phyloP scores from a whole-genome alignment of 2,888 invertebrate species.

The Neelides folsomi region DNA sequence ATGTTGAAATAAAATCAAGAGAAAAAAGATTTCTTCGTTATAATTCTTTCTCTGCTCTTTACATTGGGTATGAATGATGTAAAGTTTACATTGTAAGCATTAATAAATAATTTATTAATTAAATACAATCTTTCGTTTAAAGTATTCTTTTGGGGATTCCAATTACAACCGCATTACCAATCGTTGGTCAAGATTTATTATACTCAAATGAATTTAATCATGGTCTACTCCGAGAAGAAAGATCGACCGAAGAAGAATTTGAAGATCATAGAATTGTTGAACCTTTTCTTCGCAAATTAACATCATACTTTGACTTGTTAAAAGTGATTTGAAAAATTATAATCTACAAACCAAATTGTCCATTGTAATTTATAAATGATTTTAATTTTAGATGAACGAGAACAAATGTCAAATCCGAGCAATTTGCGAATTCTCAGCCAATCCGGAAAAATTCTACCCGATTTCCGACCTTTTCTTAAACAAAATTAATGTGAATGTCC shows the following conservation, averaged over 20 bases:
- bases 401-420: conserved; percentile 32
- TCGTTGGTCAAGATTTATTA: too few species aligned
- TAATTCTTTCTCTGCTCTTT: too few species aligned
- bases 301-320: conserved; percentile 26
- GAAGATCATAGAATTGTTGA: conserved; percentile 23
- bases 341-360: too few species aligned
- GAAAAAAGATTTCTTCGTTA: too few species aligned
- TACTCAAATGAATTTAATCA: conserved; percentile 10
- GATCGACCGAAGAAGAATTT: conserved; percentile 10
- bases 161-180: conserved; percentile 25
- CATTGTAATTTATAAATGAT: too few species aligned
- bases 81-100: too few species aligned
- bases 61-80: too few species aligned
- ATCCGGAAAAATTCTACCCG: conserved; percentile 31
- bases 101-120: too few species aligned
- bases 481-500: conserved; percentile 17
- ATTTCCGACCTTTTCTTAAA: conserved; percentile 31
- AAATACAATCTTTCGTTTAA: too few species aligned
- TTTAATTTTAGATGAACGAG: conserved; percentile 26
- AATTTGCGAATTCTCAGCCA: conserved; percentile 33
- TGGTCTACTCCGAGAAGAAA: conserved; percentile 20
- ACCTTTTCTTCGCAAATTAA: conserved; percentile 18
- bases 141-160: conserved; percentile 21
- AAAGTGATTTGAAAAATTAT: too few species aligned
- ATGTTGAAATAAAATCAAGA: too few species aligned